Evolutionary conservation across 1,140 invertebrate species (phyloP).

Genomic region (Papilio machaon): DNA sequence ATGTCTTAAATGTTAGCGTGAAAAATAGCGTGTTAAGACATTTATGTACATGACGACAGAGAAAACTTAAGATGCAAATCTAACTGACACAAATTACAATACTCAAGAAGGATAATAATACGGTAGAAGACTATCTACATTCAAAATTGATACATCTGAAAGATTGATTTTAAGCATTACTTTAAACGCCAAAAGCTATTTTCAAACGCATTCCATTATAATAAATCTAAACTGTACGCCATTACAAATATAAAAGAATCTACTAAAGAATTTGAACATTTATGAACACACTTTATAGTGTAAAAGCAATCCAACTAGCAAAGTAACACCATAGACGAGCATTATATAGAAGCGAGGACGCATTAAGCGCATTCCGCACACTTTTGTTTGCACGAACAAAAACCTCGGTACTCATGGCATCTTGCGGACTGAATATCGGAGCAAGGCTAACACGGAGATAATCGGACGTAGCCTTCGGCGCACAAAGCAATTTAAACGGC

Average conservation of each 20-base stretch:
- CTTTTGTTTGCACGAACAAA: conserved; percentile 28
- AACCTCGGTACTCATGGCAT: conserved; percentile 36
- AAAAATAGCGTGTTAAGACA: neutral
- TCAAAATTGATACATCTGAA: no score
- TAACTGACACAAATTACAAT: no score
- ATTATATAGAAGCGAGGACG: neutral
- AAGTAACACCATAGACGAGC: neutral
- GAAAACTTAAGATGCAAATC: no score
- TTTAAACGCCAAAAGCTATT: no score
- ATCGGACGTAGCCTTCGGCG: conserved; percentile 53
- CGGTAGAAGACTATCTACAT: no score
- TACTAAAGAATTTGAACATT: neutral
- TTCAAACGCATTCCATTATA: no score
- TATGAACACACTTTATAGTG: neutral
- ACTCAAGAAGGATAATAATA: no score
- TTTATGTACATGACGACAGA: neutral
- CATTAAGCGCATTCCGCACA: conserved; percentile 24
- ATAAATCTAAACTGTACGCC: no score
- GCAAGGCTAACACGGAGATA: conserved; percentile 49
- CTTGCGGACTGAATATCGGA: conserved; percentile 37
- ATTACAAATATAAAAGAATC: neutral
- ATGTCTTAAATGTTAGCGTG: neutral
- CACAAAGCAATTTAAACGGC: conserved; percentile 49
- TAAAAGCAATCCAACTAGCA: neutral
- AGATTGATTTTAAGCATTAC: no score